A percentile compares a stretch with the other conserved stretches of the same genome.
phyloP scores from a whole-genome alignment of 2,888 invertebrate genomes.

The Acanthopleura granulata region DNA sequence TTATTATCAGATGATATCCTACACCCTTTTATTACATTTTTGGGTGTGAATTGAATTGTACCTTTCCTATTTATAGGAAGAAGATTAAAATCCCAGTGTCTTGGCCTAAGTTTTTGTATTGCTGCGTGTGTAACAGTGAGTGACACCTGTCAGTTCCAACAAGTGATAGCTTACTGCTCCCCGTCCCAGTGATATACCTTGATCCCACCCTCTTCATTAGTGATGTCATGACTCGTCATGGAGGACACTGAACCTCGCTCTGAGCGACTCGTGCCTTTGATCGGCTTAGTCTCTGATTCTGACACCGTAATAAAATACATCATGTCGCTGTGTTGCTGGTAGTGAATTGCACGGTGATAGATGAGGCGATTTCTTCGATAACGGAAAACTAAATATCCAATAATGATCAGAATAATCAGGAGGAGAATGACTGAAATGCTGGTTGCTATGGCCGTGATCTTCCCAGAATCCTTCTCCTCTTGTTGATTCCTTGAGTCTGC shows the following conservation, averaged over 20 bases:
- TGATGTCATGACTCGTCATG: conserved; percentile 45
- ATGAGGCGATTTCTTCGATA: conserved; percentile 24
- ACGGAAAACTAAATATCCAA: conserved; percentile 22
- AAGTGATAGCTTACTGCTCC: background rate
- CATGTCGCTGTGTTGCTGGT: conserved; percentile 24
- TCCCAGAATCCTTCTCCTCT: background rate
- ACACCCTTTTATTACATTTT: too few relatives aligned
- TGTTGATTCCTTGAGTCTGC: background rate
- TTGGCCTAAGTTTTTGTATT: too few relatives aligned
- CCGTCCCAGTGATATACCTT: conserved; percentile 45
- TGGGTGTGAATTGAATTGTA: too few relatives aligned
- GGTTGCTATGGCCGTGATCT: conserved; percentile 26
- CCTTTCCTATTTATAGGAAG: too few relatives aligned
- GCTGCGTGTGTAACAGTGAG: too few relatives aligned
- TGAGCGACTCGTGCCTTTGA: conserved; percentile 30
- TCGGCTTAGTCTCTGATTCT: conserved; percentile 16
- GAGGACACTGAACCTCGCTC: conserved; percentile 47
- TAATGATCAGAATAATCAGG: conserved; percentile 27
- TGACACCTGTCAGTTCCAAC: too few relatives aligned
- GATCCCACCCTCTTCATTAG: conserved; percentile 40
- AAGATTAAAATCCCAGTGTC: too few relatives aligned
- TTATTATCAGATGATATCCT: too few relatives aligned
- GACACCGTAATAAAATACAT: conserved; percentile 21
- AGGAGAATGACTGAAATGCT: conserved; percentile 28
- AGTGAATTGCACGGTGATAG: conserved; percentile 28